Base-by-base conservation (phyloP, 2,888 invertebrate genomes). In the Ophonus ardosiacus region DNA sequence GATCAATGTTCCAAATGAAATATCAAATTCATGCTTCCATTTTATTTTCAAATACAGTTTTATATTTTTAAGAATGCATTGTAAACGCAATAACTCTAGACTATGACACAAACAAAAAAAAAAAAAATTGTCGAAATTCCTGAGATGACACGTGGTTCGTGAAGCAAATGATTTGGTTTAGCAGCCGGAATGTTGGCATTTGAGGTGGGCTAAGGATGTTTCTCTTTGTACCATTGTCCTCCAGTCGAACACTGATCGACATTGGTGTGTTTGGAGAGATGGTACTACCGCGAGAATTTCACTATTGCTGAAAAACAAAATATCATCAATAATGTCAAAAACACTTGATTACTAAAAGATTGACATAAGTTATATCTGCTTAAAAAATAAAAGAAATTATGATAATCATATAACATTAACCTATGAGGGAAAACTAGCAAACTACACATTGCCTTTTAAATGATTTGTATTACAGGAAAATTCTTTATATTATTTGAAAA, bases 251-350 rank as follows among this genome's bases (percentile, higher is more conserved):
- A 17, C 43, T 31, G 38, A 71, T 40, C 71, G 71, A 71, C 43
- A 71, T 10, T 65, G 65, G 40, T 40, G 15, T 71, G 71, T 31
- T 71, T 71, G 71, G 65, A 40, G 71, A 15, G 38, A 10, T 3
- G 7, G 13, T 0, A 13, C 76, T 13, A 43, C 51, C 18, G 21
- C 76, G 21, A 21, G 74, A 74, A 74, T 74, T 43, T 10, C 10
- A 51, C 74, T 43, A 74, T 74, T 43, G 43, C 31, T 18, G 51
- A 74, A 74, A 74, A 43, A 74, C 74, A 10, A 7, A 43, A 51
- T 18, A 43, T 18, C 56, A 51, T 76, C 76, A 51, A 51, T 51
- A 76, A 24, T 56, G 74, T 21, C 74, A 43, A 74, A 43, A 51
- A 74, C 51, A 76, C 17, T 71, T 71, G 17, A 15, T 21, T 18